Base-by-base conservation (phyloP, 2,888 invertebrate species). In the Euphydryas editha region DNA sequence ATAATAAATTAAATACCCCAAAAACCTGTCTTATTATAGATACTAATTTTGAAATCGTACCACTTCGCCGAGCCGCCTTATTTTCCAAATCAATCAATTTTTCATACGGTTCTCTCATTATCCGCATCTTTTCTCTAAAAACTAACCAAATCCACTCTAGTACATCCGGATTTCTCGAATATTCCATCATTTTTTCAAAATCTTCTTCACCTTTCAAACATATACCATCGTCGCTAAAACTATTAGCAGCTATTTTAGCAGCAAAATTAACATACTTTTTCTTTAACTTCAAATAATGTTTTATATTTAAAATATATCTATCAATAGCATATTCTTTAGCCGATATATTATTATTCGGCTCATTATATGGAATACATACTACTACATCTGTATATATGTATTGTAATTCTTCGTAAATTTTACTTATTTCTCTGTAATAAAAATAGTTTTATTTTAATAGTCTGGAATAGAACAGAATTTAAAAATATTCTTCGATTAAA, bases 171-270 rank as follows among this genome's bases (percentile, higher is more conserved):
- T 90, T 86, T 57, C 78, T 88, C 1, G 91, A 87, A 60, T 84
- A 82, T 17, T 86, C 83, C 94, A 95, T 95, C 51, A 95, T 75
- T 15, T 86, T 86, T 58, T 94, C 94, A 73, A 96, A 85, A 75
- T 95, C 95, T 0, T 93, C 92, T 79, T 96, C 95, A 0, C 94
- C 95, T 67, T 88, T 87, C 44, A 95, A 85, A 80, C 95, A 95
- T n/a, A 59, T 65, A 0, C 73, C 71, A 2, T 72, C 68, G 20
- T 73, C 62, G 1, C 69, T 20, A 11, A 51, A 51, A 15, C 59
- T 51, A 44, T 69, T 72, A 2, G 61, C 68, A 46, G 77, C 75
- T 13, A 78, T 68, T 74, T 79, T 81, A 20, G 76, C 76, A 18
- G 77, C 75, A 49, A 75, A 65, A 4, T 69, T 18, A 8, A 76